Conservation (phyloP, 2,113 vertebrate species). For the Nipponia nippon region DNA sequence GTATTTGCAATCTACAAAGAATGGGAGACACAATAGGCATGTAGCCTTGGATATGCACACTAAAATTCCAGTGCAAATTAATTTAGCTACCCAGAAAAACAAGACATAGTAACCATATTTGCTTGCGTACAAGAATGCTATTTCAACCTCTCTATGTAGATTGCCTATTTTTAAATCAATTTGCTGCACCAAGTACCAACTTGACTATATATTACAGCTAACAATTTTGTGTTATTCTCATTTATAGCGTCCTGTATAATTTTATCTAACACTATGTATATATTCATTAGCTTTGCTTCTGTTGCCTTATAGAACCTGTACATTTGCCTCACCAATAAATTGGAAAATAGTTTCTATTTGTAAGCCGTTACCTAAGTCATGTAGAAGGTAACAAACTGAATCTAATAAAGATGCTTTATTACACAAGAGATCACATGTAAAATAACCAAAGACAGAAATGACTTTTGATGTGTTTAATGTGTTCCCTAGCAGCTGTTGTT, state of each 20-base stretch:
- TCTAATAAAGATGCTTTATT: background rate
- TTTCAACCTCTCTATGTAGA: background rate
- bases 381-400: background rate
- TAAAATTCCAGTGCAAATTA: slow-evolving; percentile 7
- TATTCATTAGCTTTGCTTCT: background rate
- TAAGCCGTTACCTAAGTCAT: background rate
- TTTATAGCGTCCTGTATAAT: background rate
- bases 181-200: background rate
- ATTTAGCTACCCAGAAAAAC: background rate
- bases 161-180: background rate
- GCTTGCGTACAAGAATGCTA: background rate
- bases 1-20: background rate
- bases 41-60: background rate
- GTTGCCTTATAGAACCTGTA: background rate
- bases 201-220: background rate
- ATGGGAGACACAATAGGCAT: background rate
- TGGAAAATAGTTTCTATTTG: background rate
- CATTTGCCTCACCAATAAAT: background rate
- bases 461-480: background rate
- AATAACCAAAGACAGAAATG: background rate
- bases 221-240: background rate
- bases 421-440: background rate
- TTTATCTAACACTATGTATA: background rate
- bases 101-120: background rate
- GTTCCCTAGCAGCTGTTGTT: background rate